phyloP scores from a whole-genome alignment of 2,797 vertebrate genomes.

The Phalloptychus januarius region DNA sequence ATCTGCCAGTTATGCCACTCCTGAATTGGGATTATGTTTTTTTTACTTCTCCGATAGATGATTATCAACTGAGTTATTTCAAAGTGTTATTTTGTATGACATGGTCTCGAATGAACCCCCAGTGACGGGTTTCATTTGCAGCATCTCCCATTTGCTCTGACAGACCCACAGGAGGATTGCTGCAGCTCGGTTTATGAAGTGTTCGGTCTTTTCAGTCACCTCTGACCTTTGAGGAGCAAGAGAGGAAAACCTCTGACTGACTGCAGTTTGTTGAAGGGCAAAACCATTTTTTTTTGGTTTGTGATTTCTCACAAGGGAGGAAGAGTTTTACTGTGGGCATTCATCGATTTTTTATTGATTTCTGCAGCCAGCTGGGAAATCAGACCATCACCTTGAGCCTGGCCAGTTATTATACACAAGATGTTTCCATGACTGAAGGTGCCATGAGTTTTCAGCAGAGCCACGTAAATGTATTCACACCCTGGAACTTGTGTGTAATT shows the following conservation, averaged over 20 bases:
- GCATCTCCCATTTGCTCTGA: background rate
- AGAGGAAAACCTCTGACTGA: background rate
- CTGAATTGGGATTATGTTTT: background rate
- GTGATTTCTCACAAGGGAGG: background rate
- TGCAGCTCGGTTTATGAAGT: background rate
- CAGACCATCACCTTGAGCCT: background rate
- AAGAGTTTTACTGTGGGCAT: background rate
- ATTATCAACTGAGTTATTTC: background rate
- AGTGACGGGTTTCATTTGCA: background rate
- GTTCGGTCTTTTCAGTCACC: background rate
- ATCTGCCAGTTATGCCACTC: background rate
- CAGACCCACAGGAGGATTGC: background rate
- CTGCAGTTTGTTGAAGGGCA: background rate
- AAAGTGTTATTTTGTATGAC: background rate
- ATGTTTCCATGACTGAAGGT: background rate
- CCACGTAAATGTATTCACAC: background rate
- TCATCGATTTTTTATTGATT: constrained; percentile 2
- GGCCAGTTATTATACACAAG: background rate
- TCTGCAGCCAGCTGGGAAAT: background rate
- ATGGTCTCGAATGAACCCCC: background rate
- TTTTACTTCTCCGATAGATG: background rate
- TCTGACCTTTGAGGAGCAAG: background rate
- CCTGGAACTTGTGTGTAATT: background rate
- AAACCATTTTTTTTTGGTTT: background rate
- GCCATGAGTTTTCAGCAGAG: background rate